Conservation (phyloP, 1,140 invertebrate species). For the Drosophila tropicalis region DNA sequence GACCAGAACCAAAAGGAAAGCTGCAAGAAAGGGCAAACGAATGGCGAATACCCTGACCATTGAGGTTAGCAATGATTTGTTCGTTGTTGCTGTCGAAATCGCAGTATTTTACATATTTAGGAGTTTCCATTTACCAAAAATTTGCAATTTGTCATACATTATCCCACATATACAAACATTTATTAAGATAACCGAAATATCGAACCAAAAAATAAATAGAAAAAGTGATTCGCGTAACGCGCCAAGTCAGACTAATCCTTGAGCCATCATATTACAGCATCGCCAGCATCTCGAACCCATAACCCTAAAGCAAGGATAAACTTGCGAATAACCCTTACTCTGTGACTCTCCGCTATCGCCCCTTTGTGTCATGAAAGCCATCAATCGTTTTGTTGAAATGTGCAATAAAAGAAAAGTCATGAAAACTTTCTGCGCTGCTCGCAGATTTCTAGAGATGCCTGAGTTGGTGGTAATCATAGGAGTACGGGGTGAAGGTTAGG, state of each 20-base stretch:
- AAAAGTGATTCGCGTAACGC: slow-evolving; percentile 30
- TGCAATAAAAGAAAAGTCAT: slow-evolving; percentile 83
- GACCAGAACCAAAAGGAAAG: slow-evolving; percentile 13
- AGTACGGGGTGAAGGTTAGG: slow-evolving; percentile 43
- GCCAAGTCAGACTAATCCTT: slow-evolving; percentile 76
- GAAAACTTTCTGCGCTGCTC: slow-evolving; percentile 81
- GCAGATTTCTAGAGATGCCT: slow-evolving; percentile 62
- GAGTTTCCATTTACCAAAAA: no score
- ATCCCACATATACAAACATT: neutral
- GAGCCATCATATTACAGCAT: slow-evolving; percentile 76
- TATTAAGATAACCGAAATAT: slow-evolving; percentile 69
- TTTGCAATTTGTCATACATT: no score
- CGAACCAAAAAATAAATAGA: slow-evolving; percentile 62
- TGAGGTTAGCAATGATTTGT: no score
- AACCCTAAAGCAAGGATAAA: slow-evolving; percentile 45
- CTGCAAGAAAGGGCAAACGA: neutral
- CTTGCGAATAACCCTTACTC: slow-evolving; percentile 73
- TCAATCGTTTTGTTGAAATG: slow-evolving; percentile 83
- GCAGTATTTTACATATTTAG: no score
- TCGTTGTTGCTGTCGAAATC: no score
- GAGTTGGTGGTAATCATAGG: neutral
- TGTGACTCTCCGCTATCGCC: slow-evolving; percentile 18
- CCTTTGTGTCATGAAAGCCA: slow-evolving; percentile 77
- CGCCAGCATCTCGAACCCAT: slow-evolving; percentile 32
- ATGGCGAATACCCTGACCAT: neutral